These are phyloP conservation scores for Drosophila murphyi DNA, from an alignment of 1,140 invertebrate species.

Conservation along the genomic window DNA sequence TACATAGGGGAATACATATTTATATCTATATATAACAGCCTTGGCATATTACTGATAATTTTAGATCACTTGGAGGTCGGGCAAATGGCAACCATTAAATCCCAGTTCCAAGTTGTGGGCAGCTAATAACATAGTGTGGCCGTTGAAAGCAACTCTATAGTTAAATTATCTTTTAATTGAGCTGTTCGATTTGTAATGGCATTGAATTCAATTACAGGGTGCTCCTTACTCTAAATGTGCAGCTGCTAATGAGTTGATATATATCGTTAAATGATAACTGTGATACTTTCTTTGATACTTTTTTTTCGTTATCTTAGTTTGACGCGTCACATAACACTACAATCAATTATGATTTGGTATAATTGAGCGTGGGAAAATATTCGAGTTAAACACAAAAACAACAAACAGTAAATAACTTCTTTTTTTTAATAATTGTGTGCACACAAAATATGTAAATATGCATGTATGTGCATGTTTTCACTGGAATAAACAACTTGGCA, in stretches of 20 bases:
- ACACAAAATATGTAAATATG: background rate
- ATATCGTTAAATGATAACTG: too few relatives aligned
- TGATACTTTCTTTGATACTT: too few relatives aligned
- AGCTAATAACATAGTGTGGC: slow-evolving; percentile 2
- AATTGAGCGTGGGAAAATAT: slow-evolving; percentile 13
- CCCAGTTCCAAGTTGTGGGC: slow-evolving; percentile 6
- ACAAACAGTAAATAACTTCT: background rate
- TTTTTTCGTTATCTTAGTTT: background rate
- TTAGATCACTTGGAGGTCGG: slow-evolving; percentile 12
- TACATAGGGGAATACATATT: too few relatives aligned
- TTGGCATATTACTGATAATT: slow-evolving; percentile 44
- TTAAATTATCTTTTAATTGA: slow-evolving; percentile 45
- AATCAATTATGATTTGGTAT: background rate
- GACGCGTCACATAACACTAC: slow-evolving; percentile 11
- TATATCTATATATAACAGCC: slow-evolving; percentile 37
- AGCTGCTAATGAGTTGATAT: background rate
- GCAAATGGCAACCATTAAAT: slow-evolving; percentile 25
- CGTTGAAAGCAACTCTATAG: slow-evolving; percentile 15
- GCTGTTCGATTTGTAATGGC: slow-evolving; percentile 24
- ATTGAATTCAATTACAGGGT: slow-evolving; percentile 16
- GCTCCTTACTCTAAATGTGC: background rate
- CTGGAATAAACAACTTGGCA: slow-evolving; percentile 13
- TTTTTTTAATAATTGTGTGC: slow-evolving; percentile 13
- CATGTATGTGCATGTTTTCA: slow-evolving; percentile 3
- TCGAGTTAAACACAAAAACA: slow-evolving; percentile 3